Base-by-base conservation (phyloP, 2,113 vertebrate species). In the Hemiprocne comata region DNA sequence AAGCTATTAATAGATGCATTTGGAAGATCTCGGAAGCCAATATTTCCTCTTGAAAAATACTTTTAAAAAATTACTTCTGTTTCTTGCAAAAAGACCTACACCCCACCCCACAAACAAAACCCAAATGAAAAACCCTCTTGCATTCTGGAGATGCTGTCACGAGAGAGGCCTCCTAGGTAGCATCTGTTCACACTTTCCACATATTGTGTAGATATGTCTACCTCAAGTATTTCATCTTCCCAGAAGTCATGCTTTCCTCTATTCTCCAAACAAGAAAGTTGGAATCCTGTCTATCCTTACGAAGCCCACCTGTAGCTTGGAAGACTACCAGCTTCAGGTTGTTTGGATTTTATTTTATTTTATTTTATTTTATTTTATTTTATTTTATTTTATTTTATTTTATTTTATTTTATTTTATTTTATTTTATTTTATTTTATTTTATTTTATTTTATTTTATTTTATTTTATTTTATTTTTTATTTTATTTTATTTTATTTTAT, bases 141-240 rank as follows among this genome's bases (percentile, higher is more conserved):
- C 2, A 3, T 91, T 78, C 62, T 93, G 54, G 51, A 65, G 78
- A 85, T 82, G 80, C 81, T 95, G 87, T 87, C 74, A 50, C 65
- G 71, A 94, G 71, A 84, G 61, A 76, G 89, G 66, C 85, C 60
- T 95, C 66, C 77, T 93, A 85, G 83, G 91, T 78, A 71, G 91
- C 93, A 90, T 96, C 87, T 95, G 92, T 93, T 97, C 90, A 84
- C 89, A 75, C 91, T 89, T 96, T 83, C 94, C 87, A 94, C 93
- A 34, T 93, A 70, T 29, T 88, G 91, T 85, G 85, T 87, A 95
- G 94, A 95, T 95, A 82, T 93, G 87, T 95, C 94, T 72, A 54
- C 54, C 85, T 95, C 66, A 83, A 93, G 82, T 85, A 87, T 93
- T 95, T 93, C 6, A 89, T 91, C 54, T 85, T 90, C 78, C 51